Evolutionary conservation across 2,113 vertebrate species (phyloP).

Genomic region (Rhabdomys dilectus): DNA sequence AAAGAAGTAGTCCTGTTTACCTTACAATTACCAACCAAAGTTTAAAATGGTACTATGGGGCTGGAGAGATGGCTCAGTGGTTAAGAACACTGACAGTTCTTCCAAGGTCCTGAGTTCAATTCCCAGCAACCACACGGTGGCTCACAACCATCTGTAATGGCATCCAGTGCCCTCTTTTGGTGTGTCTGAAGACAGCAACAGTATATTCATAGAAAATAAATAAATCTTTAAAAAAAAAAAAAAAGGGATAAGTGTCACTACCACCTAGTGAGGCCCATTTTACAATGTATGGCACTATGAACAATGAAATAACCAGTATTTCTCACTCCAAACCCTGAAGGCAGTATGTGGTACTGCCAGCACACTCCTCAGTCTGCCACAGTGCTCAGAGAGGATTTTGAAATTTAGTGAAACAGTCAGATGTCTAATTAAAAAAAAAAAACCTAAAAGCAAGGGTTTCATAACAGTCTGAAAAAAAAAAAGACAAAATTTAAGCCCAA

Average conservation of each 20-base stretch:
- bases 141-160: too few species aligned
- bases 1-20: constrained; percentile 24
- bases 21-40: constrained; percentile 16
- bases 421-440: not conserved
- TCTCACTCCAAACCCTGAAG: constrained; percentile 38
- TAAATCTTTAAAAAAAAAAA: too few species aligned
- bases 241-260: too few species aligned
- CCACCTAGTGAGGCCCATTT: too few species aligned
- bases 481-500: constrained; percentile 37
- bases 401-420: constrained; percentile 11
- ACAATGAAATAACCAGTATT: constrained; percentile 17
- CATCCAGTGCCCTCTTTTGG: too few species aligned
- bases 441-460: not conserved
- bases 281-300: not conserved
- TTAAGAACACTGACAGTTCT: too few species aligned
- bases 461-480: not conserved
- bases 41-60: not conserved
- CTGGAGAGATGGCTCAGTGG: too few species aligned
- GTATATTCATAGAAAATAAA: too few species aligned
- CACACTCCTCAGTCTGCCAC: not conserved
- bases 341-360: not conserved
- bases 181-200: too few species aligned
- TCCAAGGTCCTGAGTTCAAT: too few species aligned
- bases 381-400: not conserved
- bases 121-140: too few species aligned